These are phyloP conservation scores for Pomatostomus ruficeps DNA, from an alignment of 2,113 vertebrate species.

Conservation along the genomic window DNA sequence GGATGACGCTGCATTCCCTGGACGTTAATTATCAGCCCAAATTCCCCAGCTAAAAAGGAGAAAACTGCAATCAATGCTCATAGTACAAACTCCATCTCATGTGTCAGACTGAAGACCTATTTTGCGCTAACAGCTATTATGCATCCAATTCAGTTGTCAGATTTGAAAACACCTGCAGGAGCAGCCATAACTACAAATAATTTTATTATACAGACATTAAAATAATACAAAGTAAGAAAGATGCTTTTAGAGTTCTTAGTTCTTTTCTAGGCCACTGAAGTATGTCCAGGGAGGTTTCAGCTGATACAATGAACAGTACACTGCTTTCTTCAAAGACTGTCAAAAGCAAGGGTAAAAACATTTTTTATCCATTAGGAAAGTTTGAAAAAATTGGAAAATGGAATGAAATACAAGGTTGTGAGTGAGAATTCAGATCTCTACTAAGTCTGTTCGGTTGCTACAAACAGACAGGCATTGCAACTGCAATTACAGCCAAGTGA, in stretches of 20 bases:
- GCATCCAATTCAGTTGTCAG: background rate
- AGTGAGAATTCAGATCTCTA: background rate
- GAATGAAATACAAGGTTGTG: background rate
- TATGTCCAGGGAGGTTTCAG: background rate
- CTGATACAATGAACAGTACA: fast-evolving
- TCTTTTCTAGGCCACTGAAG: background rate
- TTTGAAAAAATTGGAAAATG: background rate
- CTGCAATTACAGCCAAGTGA: background rate
- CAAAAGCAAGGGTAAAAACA: background rate
- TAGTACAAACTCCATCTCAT: background rate
- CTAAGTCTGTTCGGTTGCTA: background rate
- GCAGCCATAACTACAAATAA: background rate
- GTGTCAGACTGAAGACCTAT: background rate
- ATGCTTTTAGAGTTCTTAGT: background rate
- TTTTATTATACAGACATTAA: background rate
- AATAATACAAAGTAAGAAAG: background rate
- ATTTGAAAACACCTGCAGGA: background rate
- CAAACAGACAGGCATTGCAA: background rate
- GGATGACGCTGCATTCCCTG: background rate
- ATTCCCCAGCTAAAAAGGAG: background rate
- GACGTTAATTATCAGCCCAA: background rate
- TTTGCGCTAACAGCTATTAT: background rate
- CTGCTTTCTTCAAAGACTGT: background rate
- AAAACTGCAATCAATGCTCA: background rate
- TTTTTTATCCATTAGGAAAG: background rate